These are phyloP conservation scores for Lepus oiostolus DNA, from an alignment of 2,797 vertebrate genomes.

Conservation along the genomic window DNA sequence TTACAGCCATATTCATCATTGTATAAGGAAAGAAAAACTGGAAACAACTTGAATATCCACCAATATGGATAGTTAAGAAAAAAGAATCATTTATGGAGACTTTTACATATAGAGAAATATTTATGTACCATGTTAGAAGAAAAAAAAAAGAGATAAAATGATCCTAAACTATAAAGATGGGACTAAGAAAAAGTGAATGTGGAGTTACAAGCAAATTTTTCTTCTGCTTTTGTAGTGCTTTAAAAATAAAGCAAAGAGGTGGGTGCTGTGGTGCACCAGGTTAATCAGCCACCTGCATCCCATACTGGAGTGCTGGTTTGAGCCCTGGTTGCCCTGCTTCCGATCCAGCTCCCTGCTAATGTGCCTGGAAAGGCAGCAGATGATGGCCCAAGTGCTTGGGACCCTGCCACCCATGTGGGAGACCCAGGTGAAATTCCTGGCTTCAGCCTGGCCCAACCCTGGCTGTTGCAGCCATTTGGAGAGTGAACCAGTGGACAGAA, in stretches of 20 bases:
- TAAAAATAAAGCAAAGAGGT: neutral
- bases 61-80: neutral
- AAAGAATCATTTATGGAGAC: neutral
- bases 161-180: neutral
- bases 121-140: slow-evolving; percentile 20
- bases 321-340: no score
- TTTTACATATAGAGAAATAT: slow-evolving; percentile 57
- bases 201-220: slow-evolving; percentile 45
- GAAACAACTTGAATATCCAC: slow-evolving; percentile 52
- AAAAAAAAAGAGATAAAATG: neutral
- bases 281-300: no score
- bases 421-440: no score
- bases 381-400: no score
- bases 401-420: no score
- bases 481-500: no score
- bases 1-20: slow-evolving; percentile 45
- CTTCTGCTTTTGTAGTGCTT: slow-evolving; percentile 37
- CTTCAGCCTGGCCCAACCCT: no score
- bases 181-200: neutral
- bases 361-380: no score
- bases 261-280: no score
- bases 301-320: no score
- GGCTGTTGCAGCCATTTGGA: no score
- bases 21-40: slow-evolving; percentile 51
- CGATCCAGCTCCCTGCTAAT: no score